These are phyloP conservation scores for Cecropterus lyciades DNA, from an alignment of 1,140 invertebrate genomes.

Conservation along the genomic window DNA sequence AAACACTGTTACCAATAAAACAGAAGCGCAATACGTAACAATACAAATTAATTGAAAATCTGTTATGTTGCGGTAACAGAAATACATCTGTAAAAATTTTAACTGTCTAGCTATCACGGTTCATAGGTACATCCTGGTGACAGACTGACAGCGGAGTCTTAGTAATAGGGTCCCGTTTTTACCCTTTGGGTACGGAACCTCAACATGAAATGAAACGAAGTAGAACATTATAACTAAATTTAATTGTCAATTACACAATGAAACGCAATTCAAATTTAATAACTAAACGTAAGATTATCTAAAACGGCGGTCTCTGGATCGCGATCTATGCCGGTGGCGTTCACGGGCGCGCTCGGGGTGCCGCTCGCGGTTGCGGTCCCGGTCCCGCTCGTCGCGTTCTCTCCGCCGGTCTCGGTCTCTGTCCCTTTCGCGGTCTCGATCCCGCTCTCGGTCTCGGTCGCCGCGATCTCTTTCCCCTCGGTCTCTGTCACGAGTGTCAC, in stretches of 20 bases:
- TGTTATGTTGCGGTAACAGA: too few species aligned
- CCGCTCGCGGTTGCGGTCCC: slow-evolving; percentile 59
- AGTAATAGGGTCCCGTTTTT: too few species aligned
- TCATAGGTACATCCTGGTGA: too few species aligned
- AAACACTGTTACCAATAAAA: too few species aligned
- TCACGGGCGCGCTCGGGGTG: slow-evolving; percentile 53
- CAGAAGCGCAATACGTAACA: too few species aligned
- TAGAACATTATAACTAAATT: slow-evolving; percentile 49
- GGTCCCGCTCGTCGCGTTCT: slow-evolving; percentile 56
- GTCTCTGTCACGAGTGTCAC: slow-evolving; percentile 52
- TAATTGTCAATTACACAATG: slow-evolving; percentile 55
- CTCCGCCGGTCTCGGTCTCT: slow-evolving; percentile 61
- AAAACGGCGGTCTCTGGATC: slow-evolving; percentile 70
- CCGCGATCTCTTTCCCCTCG: slow-evolving; percentile 25
- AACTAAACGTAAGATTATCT: slow-evolving; percentile 59
- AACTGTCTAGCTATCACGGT: too few species aligned
- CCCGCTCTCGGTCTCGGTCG: slow-evolving; percentile 46
- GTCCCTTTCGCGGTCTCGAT: slow-evolving; percentile 45
- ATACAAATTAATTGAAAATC: too few species aligned
- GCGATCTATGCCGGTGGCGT: slow-evolving; percentile 60
- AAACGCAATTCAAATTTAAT: slow-evolving; percentile 44
- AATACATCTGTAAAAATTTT: too few species aligned
- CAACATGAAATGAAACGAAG: slow-evolving; percentile 15
- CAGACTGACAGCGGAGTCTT: too few species aligned
- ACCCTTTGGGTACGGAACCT: too few species aligned